These are phyloP conservation scores for Rotaria sp. DNA, from an alignment of 2,888 invertebrate genomes.

Conservation along the genomic window DNA sequence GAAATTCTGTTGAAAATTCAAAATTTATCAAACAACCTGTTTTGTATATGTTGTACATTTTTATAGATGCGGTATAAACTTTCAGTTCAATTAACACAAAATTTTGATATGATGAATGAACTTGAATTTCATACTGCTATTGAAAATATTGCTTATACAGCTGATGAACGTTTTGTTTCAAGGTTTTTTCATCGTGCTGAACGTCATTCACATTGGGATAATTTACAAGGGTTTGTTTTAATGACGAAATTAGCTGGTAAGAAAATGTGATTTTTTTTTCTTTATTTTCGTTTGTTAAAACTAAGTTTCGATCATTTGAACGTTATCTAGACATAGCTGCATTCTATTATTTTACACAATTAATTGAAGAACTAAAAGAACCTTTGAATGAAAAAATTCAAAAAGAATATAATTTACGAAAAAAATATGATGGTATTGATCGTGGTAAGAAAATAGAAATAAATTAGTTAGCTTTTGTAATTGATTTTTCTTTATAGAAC, in stretches of 20 bases:
- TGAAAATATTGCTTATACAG: constrained; percentile 35
- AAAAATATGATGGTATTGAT: neutral
- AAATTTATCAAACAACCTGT: too few species aligned
- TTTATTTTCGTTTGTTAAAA: too few species aligned
- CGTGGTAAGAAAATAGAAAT: neutral
- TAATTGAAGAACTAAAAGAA: neutral
- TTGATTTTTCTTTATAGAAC: neutral
- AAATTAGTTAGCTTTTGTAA: neutral
- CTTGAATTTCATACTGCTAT: constrained; percentile 33
- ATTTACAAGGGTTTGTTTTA: constrained; percentile 29
- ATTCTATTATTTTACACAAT: neutral
- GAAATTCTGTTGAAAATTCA: too few species aligned
- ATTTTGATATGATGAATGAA: constrained; percentile 33
- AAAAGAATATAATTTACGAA: neutral
- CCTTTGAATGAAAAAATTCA: neutral
- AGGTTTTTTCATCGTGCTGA: constrained; percentile 27
- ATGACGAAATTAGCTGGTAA: constrained; percentile 35
- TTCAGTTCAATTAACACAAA: neutral
- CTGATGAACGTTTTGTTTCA: constrained; percentile 33
- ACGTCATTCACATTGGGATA: constrained; percentile 37
- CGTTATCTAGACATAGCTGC: neutral
- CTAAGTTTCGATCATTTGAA: too few species aligned
- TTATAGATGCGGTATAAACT: constrained; percentile 2
- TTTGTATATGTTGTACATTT: neutral
- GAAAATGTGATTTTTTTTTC: neutral